Evolutionary conservation across 2,797 vertebrate species (phyloP), one percentile per base, ranked within the genome.

Genomic region (Lates japonicus): DNA sequence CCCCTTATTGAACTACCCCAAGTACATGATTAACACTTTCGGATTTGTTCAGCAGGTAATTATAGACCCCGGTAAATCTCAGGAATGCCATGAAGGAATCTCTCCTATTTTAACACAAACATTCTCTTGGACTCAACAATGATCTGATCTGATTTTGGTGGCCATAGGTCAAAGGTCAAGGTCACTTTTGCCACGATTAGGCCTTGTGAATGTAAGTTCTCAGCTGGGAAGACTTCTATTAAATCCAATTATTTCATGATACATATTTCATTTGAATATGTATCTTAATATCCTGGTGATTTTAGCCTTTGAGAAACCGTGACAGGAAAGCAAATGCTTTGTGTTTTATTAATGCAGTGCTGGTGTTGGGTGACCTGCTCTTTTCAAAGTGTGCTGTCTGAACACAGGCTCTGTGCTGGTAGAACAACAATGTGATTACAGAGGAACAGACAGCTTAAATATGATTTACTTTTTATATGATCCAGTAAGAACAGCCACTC

Each of bases 391-490:
- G 0, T 13, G 58, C 55, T 41, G 54, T 64, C 68, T 74, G 61
- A 81, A 25, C 25, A 12, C 84, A 54, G 83, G 68, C 76, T 54
- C 70, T 78, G 64, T 35, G 5, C 68, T 65, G 70, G n/a, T 35
- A 7, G 55, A 75, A 57, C 71, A 65, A 55, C 49, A 90, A 92
- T 87, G 76, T 70, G 83, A 90, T 92, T 93, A 91, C 1, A 7
- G 72, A 81, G 67, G 67, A 86, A 77, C 85, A 88, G 83, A 54
- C 72, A 57, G 61, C 75, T 33, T 44, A 69, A 87, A 93, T 84
- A 74, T 4, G 49, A 92, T 91, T 90, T 69, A 46, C 55, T 65
- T 72, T 57, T 84, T 57, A 75, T 77, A 49, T 63, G 68, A 77
- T 46, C 25, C 71, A 57, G 59, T 62, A 49, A 57, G 60, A 84